Base-by-base conservation (phyloP, 2,888 invertebrate species). In the Monoplex corrugatus region DNA sequence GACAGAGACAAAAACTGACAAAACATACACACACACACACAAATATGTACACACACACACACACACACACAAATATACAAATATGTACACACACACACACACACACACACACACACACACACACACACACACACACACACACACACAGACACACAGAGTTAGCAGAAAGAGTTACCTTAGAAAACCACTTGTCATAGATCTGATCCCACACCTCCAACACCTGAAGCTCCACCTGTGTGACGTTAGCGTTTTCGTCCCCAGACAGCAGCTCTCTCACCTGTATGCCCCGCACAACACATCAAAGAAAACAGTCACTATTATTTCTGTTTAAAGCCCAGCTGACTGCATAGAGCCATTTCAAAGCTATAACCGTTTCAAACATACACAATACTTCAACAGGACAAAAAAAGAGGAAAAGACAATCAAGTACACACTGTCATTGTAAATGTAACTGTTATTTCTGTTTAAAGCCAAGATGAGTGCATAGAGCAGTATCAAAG, bases 131-230 rank as follows among this genome's bases (percentile, higher is more conserved):
- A 78, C 78, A 78, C 35, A 43, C 10, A 82, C 82, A 82, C 43
- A 82, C 43, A 82, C 44, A 82, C 10, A 35, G 19, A 16, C 63
- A 38, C 2, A 45, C 38, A 75, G 32, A 75, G 32, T 28, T 10
- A 75, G 32, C n/a, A 75, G 1, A 75, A 2, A 57, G n/a, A 1
- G 5, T 88, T 89, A 94, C 94, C 93, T 93, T 92, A 13, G 94
- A 92, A 44, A 94, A 92, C 94, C 94, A 95, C 87, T 98, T 96
- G 82, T 98, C 98, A 96, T 99, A 99, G 82, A 99, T 97, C 90
- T 98, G 97, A 96, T 99, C 99, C 98, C 98, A 99, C 35, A 99
- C 97, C 96, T 98, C 98, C 72, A 99, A 96, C 0, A 98, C 97
- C 96, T 99, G 98, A 91, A 97, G 97, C 95, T 99, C 99, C 72